Conservation (phyloP, 2,113 vertebrate genomes). For the Malurus melanocephalus region DNA sequence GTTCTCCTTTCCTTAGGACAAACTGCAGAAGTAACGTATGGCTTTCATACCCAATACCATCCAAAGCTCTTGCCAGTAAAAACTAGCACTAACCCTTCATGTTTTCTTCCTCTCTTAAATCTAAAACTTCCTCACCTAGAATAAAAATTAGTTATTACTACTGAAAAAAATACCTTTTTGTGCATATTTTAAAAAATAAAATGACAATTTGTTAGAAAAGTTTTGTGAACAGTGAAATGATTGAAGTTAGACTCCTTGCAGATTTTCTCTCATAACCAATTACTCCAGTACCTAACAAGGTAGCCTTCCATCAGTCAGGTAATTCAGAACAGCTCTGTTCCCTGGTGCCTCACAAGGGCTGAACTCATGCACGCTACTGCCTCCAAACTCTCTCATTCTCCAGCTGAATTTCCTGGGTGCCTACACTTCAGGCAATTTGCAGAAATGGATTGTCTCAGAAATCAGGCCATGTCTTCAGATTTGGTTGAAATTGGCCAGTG, state of each 20-base stretch:
- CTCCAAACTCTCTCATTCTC: background rate
- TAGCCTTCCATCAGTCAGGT: background rate
- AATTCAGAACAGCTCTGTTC: background rate
- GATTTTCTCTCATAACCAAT: background rate
- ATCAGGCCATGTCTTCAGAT: background rate
- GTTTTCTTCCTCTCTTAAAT: background rate
- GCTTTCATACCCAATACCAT: background rate
- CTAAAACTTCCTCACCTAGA: background rate
- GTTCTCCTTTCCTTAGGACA: background rate
- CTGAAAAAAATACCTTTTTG: background rate
- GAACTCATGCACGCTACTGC: background rate
- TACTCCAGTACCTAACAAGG: background rate
- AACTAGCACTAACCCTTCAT: background rate
- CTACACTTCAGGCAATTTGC: background rate
- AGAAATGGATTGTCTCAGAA: background rate
- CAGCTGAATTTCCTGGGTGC: background rate
- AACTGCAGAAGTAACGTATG: background rate
- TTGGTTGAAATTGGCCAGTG: background rate
- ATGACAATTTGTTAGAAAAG: background rate
- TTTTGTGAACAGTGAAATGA: background rate
- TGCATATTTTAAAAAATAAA: background rate
- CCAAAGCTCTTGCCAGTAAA: background rate
- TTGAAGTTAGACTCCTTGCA: background rate
- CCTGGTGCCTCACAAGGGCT: background rate
- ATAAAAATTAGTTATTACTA: background rate